A percentile compares a stretch with the other conserved stretches of the same genome.
phyloP scores from a whole-genome alignment of 2,797 vertebrate genomes.

The Microtus agrestis region DNA sequence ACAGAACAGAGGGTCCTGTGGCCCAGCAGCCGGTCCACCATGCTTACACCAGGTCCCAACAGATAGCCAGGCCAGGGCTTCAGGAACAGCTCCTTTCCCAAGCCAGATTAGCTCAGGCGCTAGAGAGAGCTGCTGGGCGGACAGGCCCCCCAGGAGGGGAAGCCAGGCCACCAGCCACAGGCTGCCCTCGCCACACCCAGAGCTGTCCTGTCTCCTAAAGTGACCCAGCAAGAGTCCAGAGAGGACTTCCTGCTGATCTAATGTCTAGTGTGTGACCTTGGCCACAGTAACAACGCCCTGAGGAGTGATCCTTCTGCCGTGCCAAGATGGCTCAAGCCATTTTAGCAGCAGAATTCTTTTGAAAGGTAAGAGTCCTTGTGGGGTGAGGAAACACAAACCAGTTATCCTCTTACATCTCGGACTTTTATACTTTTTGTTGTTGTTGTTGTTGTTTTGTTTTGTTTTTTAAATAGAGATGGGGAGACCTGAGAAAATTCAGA shows the following conservation, averaged over 20 bases:
- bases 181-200: not conserved
- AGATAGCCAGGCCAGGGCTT: not conserved
- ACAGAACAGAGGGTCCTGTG: not conserved
- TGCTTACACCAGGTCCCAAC: not conserved
- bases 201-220: constrained; percentile 15
- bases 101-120: not conserved
- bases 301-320: constrained; percentile 24
- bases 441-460: too few species aligned
- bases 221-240: constrained; percentile 42
- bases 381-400: constrained; percentile 60
- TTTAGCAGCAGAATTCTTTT: constrained; percentile 66
- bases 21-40: not conserved
- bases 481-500: constrained; percentile 30
- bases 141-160: not conserved
- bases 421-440: not conserved
- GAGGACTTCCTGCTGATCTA: constrained; percentile 64
- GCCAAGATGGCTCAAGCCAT: constrained; percentile 70
- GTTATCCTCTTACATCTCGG: not conserved
- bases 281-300: not conserved
- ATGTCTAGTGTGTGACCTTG: constrained; percentile 65
- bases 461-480: not conserved
- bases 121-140: not conserved
- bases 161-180: not conserved
- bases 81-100: not conserved
- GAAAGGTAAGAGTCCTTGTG: constrained; percentile 47